Conservation (phyloP, 2,888 invertebrate species). For the Apamea crenata region DNA sequence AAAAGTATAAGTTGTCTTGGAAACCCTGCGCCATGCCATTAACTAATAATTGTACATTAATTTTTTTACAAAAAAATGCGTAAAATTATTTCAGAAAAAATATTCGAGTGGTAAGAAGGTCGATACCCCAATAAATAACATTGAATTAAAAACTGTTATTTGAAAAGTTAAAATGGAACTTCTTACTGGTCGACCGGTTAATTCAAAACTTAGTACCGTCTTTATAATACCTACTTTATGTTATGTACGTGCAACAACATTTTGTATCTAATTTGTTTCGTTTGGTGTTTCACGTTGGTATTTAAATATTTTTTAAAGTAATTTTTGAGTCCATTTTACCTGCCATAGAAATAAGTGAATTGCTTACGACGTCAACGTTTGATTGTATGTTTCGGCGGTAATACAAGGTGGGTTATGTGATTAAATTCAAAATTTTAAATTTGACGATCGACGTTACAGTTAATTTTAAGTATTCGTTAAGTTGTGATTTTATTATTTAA, state of each 20-base stretch:
- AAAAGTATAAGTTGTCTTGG: constrained; percentile 74
- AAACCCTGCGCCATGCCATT: constrained; percentile 57
- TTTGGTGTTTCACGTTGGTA: constrained; percentile 80
- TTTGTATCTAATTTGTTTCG: constrained; percentile 80
- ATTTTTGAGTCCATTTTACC: constrained; percentile 88
- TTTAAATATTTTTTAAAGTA: constrained; percentile 81
- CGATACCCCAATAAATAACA: constrained; percentile 37
- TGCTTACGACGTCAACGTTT: constrained; percentile 78
- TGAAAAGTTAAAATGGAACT: constrained; percentile 45
- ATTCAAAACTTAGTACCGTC: constrained; percentile 52
- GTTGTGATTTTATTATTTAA: constrained; percentile 90
- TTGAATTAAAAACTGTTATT: constrained; percentile 31
- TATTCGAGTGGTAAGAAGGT: constrained; percentile 59
- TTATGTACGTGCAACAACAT: constrained; percentile 68
- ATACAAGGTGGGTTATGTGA: constrained; percentile 60
- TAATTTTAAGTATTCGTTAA: constrained; percentile 90
- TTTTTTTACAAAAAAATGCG: constrained; percentile 55
- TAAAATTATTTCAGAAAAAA: constrained; percentile 56
- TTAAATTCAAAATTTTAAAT: constrained; percentile 82
- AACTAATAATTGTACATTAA: constrained; percentile 65
- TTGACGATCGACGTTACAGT: constrained; percentile 80
- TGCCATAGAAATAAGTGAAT: constrained; percentile 89
- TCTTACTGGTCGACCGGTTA: constrained; percentile 44
- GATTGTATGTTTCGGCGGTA: constrained; percentile 63
- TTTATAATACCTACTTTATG: constrained; percentile 48